Base-by-base conservation (phyloP, 1,140 invertebrate species). In the Druon quercuslanigerum region DNA sequence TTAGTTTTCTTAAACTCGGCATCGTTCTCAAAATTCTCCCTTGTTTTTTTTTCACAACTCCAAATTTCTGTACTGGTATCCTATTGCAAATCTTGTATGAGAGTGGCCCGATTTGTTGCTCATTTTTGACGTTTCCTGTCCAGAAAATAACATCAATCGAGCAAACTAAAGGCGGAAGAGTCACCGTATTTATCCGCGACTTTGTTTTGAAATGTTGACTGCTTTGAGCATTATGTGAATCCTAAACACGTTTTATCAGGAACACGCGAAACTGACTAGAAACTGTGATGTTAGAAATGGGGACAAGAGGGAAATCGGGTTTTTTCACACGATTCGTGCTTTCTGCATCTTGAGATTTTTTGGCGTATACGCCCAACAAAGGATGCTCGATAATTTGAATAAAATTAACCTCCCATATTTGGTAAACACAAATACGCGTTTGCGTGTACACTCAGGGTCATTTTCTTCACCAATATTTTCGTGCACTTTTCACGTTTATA, bases 1-100 rank as follows among this genome's bases (percentile, higher is more conserved):
- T 94, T 81, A 96, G 93, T 90, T 96, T 95, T 57, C 94, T 90
- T 82, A 96, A 91, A 70, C 94, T 95, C 78, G 95, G 94, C 95
- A 96, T 96, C 84, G 82, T 89, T 79, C 81, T 57, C 75, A 74
- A 79, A 71, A 20, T 74, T 40, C 13, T 66, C n/a, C 14, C 51
- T 73, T 51, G 51, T 72, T 16, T 71, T 70, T 74, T 70, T 73
- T 50, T 52, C 25, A 80, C 51, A 77, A 51, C 50, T 50, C n/a
- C 19, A 46, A 13, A 78, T n/a, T 66, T 11, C 3, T 66, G 14
- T 40, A 40, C 50, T 52, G 72, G 13, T 72, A 17, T 74, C 56
- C 60, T 75, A 73, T 74, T 77, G 72, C n/a, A 60, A 50, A 77
- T 73, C 14, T 76, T 75, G 73, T 40, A 51, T 70, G 40, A 46